Percentiles rank a stretch among this genome's conserved stretches.
Evolutionary conservation across 2,797 vertebrate species (phyloP).

Genomic region (Xerus rutilus): DNA sequence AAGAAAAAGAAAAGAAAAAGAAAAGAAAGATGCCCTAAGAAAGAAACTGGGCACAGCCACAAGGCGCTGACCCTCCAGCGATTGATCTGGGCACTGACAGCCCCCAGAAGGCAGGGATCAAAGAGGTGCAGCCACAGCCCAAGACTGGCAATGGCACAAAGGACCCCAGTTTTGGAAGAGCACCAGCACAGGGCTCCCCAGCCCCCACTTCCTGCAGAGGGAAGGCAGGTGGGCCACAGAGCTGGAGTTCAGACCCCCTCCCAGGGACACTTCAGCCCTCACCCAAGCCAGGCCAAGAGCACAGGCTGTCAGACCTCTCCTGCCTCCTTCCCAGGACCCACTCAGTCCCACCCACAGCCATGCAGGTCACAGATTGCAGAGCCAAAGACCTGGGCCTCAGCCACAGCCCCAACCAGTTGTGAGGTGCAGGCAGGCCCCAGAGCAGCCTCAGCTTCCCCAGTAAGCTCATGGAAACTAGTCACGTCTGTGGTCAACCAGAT

Average conservation of each 20-base stretch:
- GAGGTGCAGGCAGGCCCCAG: neutral
- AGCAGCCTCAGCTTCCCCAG: neutral
- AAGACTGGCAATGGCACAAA: no score
- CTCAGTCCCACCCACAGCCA: neutral
- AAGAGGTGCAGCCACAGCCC: no score
- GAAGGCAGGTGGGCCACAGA: rapidly evolving
- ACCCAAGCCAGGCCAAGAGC: neutral
- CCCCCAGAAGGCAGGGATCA: neutral
- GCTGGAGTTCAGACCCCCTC: no score
- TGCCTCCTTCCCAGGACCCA: rapidly evolving
- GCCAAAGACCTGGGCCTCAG: neutral
- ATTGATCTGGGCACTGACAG: neutral
- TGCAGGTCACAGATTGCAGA: neutral
- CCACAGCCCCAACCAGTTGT: neutral
- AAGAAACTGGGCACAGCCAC: rapidly evolving
- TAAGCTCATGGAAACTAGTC: no score
- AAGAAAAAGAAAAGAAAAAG: rapidly evolving
- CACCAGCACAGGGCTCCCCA: rapidly evolving
- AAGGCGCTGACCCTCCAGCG: rapidly evolving
- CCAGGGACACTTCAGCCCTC: neutral
- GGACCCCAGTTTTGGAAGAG: neutral
- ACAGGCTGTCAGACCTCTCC: neutral
- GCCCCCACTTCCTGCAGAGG: no score
- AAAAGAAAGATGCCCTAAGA: neutral
- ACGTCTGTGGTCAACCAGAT: no score